A percentile compares a stretch with the other conserved stretches of the same genome.
These are phyloP conservation scores for Hirundo rustica DNA, from an alignment of 2,797 vertebrate genomes.

Conservation along the genomic window DNA sequence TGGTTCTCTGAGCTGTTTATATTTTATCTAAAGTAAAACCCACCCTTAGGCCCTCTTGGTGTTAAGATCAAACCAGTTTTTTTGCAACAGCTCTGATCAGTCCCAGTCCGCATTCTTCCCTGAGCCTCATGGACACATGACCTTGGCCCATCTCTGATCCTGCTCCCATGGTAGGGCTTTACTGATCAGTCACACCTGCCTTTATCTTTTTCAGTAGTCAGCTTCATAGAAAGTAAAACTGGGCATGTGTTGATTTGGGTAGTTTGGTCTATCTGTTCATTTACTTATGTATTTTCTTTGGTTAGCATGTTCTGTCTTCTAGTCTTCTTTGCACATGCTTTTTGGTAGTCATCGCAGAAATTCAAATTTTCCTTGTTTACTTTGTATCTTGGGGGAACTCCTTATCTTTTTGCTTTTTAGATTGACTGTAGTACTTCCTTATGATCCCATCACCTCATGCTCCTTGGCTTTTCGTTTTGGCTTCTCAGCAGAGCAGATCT, in stretches of 20 bases:
- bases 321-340: background rate
- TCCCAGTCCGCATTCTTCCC: background rate
- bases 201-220: background rate
- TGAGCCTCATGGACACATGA: background rate
- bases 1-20: background rate
- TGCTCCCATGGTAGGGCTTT: background rate
- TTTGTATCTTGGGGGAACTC: background rate
- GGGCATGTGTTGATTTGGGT: background rate
- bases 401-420: background rate
- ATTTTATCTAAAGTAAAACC: background rate
- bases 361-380: background rate
- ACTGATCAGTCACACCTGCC: background rate
- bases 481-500: background rate
- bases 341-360: background rate
- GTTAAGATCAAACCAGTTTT: background rate
- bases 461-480: background rate
- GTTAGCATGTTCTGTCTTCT: background rate
- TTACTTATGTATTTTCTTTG: background rate
- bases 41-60: background rate
- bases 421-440: background rate
- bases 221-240: background rate
- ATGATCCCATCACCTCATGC: background rate
- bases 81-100: background rate
- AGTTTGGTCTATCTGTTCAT: background rate
- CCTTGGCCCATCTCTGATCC: background rate